These are phyloP conservation scores for Siphlonurus alternatus DNA, from an alignment of 2,888 invertebrate species.

Conservation along the genomic window DNA sequence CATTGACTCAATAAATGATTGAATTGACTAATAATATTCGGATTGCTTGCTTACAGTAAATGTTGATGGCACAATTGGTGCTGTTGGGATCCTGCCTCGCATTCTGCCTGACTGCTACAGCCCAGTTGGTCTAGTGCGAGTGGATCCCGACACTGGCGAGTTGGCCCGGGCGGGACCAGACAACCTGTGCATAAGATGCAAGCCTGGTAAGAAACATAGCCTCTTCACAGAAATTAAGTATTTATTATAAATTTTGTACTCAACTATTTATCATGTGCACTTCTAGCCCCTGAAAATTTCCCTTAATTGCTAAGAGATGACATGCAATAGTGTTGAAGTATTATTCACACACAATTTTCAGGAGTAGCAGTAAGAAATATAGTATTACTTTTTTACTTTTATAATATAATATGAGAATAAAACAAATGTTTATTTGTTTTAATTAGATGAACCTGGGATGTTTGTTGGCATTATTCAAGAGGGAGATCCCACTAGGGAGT, in stretches of 20 bases:
- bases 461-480: constrained; percentile 56
- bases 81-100: constrained; percentile 77
- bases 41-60: constrained; percentile 77
- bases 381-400: not conserved
- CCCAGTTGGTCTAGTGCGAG: constrained; percentile 50
- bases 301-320: too few relatives aligned
- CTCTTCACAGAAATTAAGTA: not conserved
- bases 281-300: too few relatives aligned
- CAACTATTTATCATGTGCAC: too few relatives aligned
- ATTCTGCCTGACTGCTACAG: constrained; percentile 25
- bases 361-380: not conserved
- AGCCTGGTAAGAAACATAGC: constrained; percentile 24
- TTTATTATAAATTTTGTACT: not conserved
- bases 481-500: constrained; percentile 46
- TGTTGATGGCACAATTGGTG: constrained; percentile 72
- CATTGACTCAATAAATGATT: too few relatives aligned
- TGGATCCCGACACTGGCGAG: constrained; percentile 29
- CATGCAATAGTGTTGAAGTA: too few relatives aligned
- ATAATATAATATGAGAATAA: not conserved
- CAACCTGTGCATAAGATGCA: constrained; percentile 36
- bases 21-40: too few relatives aligned
- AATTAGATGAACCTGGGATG: constrained; percentile 62
- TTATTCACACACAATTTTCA: too few relatives aligned
- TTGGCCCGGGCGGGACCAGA: constrained; percentile 34
- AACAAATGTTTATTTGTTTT: not conserved